Base-by-base conservation (phyloP, 2,888 invertebrate genomes). In the Thereva nobilitata region DNA sequence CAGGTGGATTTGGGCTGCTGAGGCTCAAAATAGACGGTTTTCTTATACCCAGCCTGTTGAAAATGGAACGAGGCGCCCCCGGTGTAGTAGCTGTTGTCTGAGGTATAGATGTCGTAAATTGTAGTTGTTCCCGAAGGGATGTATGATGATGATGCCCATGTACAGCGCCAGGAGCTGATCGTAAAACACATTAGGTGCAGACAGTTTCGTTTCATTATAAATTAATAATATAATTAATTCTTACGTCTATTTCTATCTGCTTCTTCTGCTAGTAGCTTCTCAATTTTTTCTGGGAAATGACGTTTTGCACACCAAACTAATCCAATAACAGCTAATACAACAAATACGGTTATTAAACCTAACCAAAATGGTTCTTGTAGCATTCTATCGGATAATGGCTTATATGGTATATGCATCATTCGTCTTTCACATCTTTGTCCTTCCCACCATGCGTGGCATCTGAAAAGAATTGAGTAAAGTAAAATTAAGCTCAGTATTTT, bases 311-410 rank as follows among this genome's bases (percentile, higher is more conserved):
- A 91, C 89, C 92, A 92, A 12, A 92, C 86, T 59, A 92, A 82
- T 10, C 91, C 92, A 72, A 93, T 90, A 70, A 90, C 84, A 59
- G 87, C 88, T 74, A 93, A 84, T 0, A 93, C 91, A 7, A 89
- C 86, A 74, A 90, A 89, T 0, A 94, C 92, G 0, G 93, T 91
- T 77, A 94, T 90, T 45, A 94, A 84, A 0, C 93, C 93, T 50
- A 94, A 83, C 93, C 93, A 93, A 79, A 94, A 93, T 0, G 93
- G 93, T 77, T 93, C 93, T 73, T 92, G 90, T 40, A 93, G 82
- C 89, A 94, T 91, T 37, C 91, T 83, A 72, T 92, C 87, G 7
- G 92, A 91, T 12, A 93, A 82, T 4, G 88, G 88, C 73, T 87
- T 88, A 78, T 86, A 88, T 1, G 88, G 87, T 68, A 89, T 88